phyloP scores from a whole-genome alignment of 2,888 invertebrate genomes.

The Drosophila monieri region DNA sequence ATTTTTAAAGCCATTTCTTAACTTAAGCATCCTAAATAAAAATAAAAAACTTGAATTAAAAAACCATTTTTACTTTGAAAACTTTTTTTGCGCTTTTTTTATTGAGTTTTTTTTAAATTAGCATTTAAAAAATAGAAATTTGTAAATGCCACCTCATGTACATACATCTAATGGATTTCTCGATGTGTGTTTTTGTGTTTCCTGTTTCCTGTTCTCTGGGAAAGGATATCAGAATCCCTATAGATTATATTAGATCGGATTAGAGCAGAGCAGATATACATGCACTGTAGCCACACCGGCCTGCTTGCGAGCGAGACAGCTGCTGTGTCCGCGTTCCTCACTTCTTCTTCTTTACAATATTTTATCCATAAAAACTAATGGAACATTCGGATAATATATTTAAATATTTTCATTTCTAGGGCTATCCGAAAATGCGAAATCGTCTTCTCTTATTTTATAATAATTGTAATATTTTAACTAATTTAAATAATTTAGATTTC shows the following conservation, averaged over 20 bases:
- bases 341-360: neutral
- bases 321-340: neutral
- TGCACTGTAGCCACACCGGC: neutral
- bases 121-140: constrained; percentile 43
- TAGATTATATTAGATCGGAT: constrained; percentile 30
- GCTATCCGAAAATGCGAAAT: constrained; percentile 3
- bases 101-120: constrained; percentile 11
- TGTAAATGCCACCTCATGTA: constrained; percentile 41
- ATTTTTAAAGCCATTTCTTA: too few species aligned
- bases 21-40: neutral
- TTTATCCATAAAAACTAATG: constrained; percentile 11
- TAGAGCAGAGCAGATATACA: constrained; percentile 34
- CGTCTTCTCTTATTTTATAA: constrained; percentile 6
- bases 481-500: constrained; percentile 34
- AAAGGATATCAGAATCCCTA: constrained; percentile 10
- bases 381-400: constrained; percentile 12
- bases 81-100: constrained; percentile 28
- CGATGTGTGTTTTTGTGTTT: constrained; percentile 11
- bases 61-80: constrained; percentile 7
- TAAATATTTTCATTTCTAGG: constrained; percentile 3
- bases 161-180: constrained; percentile 26
- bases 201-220: neutral
- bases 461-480: constrained; percentile 20
- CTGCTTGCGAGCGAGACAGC: constrained; percentile 26
- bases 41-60: neutral